A percentile compares a stretch with the other conserved stretches of the same genome.
Evolutionary conservation across 2,797 vertebrate genomes (phyloP).

Genomic region (Ibycter americanus): DNA sequence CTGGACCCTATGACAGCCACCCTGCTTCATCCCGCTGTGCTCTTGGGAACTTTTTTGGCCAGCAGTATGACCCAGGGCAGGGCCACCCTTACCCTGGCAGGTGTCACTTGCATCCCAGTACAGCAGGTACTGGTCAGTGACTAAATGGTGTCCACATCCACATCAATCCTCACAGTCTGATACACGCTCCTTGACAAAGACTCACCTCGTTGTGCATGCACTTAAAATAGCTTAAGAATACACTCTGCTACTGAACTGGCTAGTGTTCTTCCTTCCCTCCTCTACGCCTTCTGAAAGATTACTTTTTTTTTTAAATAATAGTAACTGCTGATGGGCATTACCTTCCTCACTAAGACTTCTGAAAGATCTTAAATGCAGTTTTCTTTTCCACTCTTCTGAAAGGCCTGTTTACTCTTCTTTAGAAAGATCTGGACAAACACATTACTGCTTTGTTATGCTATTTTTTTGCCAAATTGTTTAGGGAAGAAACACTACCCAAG

Average conservation of each 20-base stretch:
- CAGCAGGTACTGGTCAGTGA: not conserved
- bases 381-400: not conserved
- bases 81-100: not conserved
- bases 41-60: not conserved
- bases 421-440: not conserved
- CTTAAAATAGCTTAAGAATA: not conserved
- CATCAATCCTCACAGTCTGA: accelerated
- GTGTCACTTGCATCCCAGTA: not conserved
- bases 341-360: not conserved
- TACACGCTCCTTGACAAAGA: not conserved
- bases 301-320: not conserved
- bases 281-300: not conserved
- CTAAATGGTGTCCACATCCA: accelerated
- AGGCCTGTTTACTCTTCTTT: not conserved
- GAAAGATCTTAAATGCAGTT: not conserved
- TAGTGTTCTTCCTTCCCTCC: not conserved
- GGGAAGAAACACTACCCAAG: not conserved
- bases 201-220: not conserved
- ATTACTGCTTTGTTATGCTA: not conserved
- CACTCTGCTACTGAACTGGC: not conserved
- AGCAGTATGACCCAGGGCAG: not conserved
- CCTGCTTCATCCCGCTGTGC: not conserved
- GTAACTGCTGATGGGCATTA: not conserved
- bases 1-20: not conserved
- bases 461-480: not conserved